Conservation (phyloP, 2,888 invertebrate genomes). For the Gastrophysa polygoni region DNA sequence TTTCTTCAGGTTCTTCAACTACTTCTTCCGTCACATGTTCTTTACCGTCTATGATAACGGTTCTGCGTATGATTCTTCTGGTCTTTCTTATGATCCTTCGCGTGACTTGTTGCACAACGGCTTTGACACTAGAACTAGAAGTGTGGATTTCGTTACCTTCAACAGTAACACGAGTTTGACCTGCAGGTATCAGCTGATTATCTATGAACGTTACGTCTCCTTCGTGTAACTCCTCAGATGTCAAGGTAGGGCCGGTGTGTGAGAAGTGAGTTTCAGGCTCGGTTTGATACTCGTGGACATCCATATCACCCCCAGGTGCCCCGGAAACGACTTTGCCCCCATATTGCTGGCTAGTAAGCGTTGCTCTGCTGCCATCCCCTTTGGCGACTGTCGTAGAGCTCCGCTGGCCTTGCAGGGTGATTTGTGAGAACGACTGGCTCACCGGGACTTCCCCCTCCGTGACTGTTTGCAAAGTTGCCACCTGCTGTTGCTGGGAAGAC, state of each 20-base stretch:
- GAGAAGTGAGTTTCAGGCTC: conserved; percentile 66
- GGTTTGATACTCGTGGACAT: conserved; percentile 70
- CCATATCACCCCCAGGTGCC: conserved; percentile 67
- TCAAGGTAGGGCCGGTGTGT: conserved; percentile 64
- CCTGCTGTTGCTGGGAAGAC: conserved; percentile 68
- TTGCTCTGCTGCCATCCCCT: conserved; percentile 68
- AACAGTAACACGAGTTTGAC: conserved; percentile 40
- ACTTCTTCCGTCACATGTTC: conserved; percentile 84
- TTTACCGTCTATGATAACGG: conserved; percentile 81
- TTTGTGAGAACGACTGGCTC: conserved; percentile 61
- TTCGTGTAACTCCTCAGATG: conserved; percentile 58
- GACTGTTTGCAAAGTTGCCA: conserved; percentile 63
- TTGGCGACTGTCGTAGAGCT: conserved; percentile 64
- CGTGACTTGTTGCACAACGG: conserved; percentile 83
- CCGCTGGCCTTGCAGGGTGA: conserved; percentile 70
- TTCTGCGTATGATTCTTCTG: conserved; percentile 75
- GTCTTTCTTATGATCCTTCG: conserved; percentile 77
- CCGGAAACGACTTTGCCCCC: conserved; percentile 69
- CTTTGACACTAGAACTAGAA: conserved; percentile 74
- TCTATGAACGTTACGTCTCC: conserved; percentile 57
- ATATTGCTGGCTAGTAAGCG: conserved; percentile 67
- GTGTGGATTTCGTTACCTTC: conserved; percentile 60
- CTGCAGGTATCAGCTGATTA: conserved; percentile 48
- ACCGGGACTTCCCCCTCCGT: conserved; percentile 64
- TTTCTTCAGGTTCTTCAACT: conserved; percentile 82